Percentiles rank a stretch among this genome's conserved stretches.
These are phyloP conservation scores for Tetraneura akinire DNA, from an alignment of 1,140 invertebrate genomes.

Conservation along the genomic window DNA sequence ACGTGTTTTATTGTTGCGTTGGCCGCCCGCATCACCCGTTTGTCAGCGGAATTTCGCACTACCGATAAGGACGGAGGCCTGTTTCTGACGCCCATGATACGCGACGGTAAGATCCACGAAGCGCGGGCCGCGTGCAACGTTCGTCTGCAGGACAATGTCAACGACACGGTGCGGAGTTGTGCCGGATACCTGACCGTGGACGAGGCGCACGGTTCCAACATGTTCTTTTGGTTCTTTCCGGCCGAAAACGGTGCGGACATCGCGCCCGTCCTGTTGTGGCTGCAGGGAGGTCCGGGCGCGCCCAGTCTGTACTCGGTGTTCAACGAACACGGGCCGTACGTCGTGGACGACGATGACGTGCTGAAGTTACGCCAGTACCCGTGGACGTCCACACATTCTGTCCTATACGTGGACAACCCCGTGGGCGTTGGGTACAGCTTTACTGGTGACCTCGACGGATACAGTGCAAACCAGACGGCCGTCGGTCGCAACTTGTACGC, in stretches of 20 bases:
- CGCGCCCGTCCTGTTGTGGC: constrained; percentile 72
- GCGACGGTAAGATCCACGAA: constrained; percentile 46
- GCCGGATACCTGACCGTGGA: constrained; percentile 76
- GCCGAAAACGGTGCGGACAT: constrained; percentile 59
- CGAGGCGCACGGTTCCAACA: constrained; percentile 61
- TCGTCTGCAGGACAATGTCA: constrained; percentile 10
- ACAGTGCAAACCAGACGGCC: constrained; percentile 68
- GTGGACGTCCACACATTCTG: constrained; percentile 73
- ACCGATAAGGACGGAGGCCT: constrained; percentile 29
- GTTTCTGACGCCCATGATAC: constrained; percentile 52
- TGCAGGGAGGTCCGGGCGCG: constrained; percentile 76
- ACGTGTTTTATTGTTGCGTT: neutral
- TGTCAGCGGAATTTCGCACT: neutral
- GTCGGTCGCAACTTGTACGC: constrained; percentile 70
- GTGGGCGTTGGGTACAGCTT: constrained; percentile 75
- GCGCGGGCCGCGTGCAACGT: constrained; percentile 51
- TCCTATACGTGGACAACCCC: constrained; percentile 88
- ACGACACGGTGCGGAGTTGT: constrained; percentile 58
- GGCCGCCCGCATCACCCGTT: no score
- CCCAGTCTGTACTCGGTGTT: constrained; percentile 75
- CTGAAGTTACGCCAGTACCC: constrained; percentile 59
- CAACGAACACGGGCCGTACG: constrained; percentile 64
- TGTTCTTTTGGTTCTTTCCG: constrained; percentile 81
- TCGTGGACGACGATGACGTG: constrained; percentile 61
- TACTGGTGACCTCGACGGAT: constrained; percentile 62